A percentile compares a stretch with the other conserved stretches of the same genome.
Conservation (phyloP, 2,888 invertebrate genomes). For the Lepidocyrtinus sp. region DNA sequence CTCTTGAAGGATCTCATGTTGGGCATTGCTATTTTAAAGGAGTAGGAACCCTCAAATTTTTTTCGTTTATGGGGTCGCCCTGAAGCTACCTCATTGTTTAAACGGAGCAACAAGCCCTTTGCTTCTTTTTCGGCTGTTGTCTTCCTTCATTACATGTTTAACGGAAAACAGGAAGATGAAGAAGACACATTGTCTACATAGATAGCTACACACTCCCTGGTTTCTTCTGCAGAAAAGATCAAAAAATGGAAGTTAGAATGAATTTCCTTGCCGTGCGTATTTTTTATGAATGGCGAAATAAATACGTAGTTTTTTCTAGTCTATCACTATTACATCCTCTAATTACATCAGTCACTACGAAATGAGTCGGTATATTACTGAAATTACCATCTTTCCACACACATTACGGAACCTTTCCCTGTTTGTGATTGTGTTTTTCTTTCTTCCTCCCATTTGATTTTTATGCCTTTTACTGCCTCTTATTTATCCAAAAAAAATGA, state of each 20-base stretch:
- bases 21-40: no score
- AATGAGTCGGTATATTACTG: conserved; percentile 45
- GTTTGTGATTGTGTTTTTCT: conserved; percentile 33
- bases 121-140: no score
- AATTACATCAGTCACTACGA: conserved; percentile 53
- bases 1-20: no score
- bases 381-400: conserved; percentile 59
- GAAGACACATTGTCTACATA: not conserved
- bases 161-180: conserved; percentile 3
- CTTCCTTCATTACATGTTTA: no score
- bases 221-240: no score
- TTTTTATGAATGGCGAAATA: conserved; percentile 43
- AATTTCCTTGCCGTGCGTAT: conserved; percentile 2
- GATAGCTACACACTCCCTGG: no score
- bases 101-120: no score
- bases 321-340: conserved; percentile 59
- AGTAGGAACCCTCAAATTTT: no score
- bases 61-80: no score
- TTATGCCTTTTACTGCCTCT: conserved; percentile 56
- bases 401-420: conserved; percentile 38
- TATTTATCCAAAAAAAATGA: conserved; percentile 61
- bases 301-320: conserved; percentile 14
- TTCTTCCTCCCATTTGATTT: conserved; percentile 47
- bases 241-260: no score
- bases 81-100: no score